A percentile compares a stretch with the other conserved stretches of the same genome.
Conservation (phyloP, 2,797 vertebrate species). For the Neomorphus geoffroyi region DNA sequence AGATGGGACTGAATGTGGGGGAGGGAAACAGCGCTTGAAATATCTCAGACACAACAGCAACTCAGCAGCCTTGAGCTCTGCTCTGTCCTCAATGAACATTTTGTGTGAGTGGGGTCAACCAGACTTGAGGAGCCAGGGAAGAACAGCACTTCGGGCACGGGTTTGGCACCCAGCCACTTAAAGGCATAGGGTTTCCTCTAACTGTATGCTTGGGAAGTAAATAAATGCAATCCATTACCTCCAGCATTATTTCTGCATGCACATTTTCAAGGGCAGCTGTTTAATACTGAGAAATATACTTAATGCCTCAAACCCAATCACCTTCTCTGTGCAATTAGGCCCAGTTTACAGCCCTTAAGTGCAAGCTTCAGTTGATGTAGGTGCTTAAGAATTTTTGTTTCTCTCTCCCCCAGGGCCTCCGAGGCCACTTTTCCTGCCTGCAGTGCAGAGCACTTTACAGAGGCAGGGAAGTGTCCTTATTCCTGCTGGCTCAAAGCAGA, state of each 20-base stretch:
- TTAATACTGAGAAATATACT: neutral
- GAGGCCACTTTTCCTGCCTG: neutral
- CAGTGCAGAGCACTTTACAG: neutral
- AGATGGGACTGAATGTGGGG: neutral
- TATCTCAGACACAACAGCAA: constrained; percentile 37
- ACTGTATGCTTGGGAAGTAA: neutral
- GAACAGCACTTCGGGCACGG: neutral
- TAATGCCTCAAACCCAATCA: constrained; percentile 8
- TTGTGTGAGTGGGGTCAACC: constrained; percentile 22
- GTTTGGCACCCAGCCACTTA: constrained; percentile 1
- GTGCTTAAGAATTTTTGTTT: neutral
- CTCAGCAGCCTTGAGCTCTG: neutral
- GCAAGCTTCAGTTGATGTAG: neutral
- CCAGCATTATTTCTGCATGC: neutral
- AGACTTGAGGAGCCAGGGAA: neutral
- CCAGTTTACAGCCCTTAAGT: neutral
- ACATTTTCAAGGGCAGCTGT: constrained; percentile 24
- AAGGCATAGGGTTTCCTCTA: neutral
- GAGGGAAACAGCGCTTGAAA: neutral
- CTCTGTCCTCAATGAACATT: constrained; percentile 32
- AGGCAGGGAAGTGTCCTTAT: neutral
- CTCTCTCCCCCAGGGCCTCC: neutral
- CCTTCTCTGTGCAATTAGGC: neutral
- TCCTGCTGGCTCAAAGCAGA: neutral
- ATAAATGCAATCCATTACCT: neutral